Evolutionary conservation across 2,113 vertebrate species (phyloP).

Genomic region (Megaceryle maxima): DNA sequence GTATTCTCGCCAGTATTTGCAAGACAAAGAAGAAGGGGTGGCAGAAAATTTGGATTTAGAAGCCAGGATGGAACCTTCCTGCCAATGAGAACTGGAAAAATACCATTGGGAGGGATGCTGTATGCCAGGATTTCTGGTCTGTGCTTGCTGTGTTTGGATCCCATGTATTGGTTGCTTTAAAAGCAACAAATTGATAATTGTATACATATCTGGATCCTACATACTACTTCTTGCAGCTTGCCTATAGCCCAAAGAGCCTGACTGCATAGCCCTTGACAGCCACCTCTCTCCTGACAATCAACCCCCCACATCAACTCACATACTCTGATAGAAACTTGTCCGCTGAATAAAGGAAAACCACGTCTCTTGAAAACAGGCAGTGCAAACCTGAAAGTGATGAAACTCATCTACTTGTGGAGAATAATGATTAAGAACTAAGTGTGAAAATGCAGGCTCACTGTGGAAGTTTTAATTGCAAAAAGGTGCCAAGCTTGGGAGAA

Average conservation of each 20-base stretch:
- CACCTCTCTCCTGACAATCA: background rate
- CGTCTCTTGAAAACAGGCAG: background rate
- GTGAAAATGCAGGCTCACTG: background rate
- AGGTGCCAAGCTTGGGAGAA: background rate
- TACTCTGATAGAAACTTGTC: background rate
- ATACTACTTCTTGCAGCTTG: background rate
- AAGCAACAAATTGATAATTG: background rate
- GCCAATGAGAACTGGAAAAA: background rate
- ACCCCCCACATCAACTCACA: rapidly evolving
- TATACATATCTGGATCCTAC: background rate
- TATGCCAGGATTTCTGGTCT: background rate
- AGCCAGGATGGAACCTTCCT: background rate
- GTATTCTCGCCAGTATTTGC: background rate
- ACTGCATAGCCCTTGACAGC: background rate
- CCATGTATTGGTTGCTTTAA: background rate
- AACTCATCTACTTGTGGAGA: background rate
- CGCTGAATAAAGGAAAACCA: background rate
- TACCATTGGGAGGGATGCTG: background rate
- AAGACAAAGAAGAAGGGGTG: background rate
- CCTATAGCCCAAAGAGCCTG: background rate
- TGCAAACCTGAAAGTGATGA: background rate
- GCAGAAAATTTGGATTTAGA: background rate
- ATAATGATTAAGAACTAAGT: background rate
- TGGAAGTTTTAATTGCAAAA: background rate
- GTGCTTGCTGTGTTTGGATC: background rate